Percentiles rank a stretch among this genome's conserved stretches.
These are phyloP conservation scores for Threskiornis aethiopicus DNA, from an alignment of 2,797 vertebrate genomes.

Conservation along the genomic window DNA sequence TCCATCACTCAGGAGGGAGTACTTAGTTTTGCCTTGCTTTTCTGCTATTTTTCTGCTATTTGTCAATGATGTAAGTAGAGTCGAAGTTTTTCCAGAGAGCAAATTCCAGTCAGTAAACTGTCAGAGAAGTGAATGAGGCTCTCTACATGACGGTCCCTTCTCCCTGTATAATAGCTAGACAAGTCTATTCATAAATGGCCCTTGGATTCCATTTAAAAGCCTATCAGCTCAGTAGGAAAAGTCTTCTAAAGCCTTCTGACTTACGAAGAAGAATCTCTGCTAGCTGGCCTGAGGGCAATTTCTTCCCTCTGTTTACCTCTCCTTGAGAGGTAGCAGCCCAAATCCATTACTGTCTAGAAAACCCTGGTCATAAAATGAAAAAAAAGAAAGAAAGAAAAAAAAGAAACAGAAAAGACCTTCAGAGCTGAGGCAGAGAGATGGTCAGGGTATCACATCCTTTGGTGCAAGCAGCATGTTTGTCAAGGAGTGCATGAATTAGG, in stretches of 20 bases:
- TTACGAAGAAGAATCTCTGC: neutral
- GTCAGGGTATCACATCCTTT: neutral
- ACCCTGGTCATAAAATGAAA: neutral
- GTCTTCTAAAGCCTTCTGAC: neutral
- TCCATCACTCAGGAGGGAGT: neutral
- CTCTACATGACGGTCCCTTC: neutral
- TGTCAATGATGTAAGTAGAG: neutral
- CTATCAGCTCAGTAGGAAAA: constrained; percentile 3
- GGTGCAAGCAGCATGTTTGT: neutral
- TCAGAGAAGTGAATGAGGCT: neutral
- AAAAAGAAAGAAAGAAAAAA: neutral
- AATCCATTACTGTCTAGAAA: neutral
- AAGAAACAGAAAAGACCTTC: neutral
- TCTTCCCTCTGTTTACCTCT: neutral
- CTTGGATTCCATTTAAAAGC: constrained; percentile 4
- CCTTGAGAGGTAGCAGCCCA: neutral
- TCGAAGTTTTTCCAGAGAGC: neutral
- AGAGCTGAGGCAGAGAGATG: neutral
- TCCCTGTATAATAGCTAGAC: neutral
- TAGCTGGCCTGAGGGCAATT: neutral
- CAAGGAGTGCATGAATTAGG: neutral
- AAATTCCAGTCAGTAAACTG: neutral
- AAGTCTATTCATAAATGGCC: neutral
- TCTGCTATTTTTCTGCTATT: neutral
- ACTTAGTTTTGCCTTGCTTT: neutral